A percentile compares a stretch with the other conserved stretches of the same genome.
Evolutionary conservation across 2,113 vertebrate genomes (phyloP).

Genomic region (Scomber scombrus): DNA sequence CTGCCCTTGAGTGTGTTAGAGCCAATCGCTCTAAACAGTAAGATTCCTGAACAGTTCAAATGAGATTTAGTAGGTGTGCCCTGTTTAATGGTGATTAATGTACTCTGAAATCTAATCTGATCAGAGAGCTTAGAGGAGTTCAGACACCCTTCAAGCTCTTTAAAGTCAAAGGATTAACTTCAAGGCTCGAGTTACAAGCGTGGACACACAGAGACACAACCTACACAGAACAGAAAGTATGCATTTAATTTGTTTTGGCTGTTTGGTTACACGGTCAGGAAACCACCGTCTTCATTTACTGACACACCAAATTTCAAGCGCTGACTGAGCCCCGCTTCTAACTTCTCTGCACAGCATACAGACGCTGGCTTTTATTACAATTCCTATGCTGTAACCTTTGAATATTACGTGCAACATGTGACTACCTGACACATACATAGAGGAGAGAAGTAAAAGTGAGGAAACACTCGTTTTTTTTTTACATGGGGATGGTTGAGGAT

Average conservation of each 20-base stretch:
- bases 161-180: slow-evolving; percentile 16
- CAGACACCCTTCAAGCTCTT: slow-evolving; percentile 2
- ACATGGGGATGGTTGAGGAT: neutral
- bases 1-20: neutral
- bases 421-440: neutral
- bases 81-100: slow-evolving; percentile 36
- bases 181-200: neutral
- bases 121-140: slow-evolving; percentile 34
- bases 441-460: neutral
- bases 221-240: slow-evolving; percentile 2
- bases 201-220: neutral
- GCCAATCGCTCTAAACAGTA: slow-evolving; percentile 10
- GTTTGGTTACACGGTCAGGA: too few species aligned
- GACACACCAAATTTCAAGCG: too few species aligned
- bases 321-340: neutral
- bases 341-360: neutral
- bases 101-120: slow-evolving; percentile 48
- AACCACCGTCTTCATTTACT: too few species aligned
- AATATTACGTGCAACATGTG: neutral
- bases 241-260: slow-evolving; percentile 65
- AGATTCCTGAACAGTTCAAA: neutral
- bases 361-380: neutral
- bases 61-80: slow-evolving; percentile 24
- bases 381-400: neutral
- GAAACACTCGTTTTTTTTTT: neutral